These are phyloP conservation scores for Sebastes schlegelii DNA, from an alignment of 2,113 vertebrate species.

Conservation along the genomic window DNA sequence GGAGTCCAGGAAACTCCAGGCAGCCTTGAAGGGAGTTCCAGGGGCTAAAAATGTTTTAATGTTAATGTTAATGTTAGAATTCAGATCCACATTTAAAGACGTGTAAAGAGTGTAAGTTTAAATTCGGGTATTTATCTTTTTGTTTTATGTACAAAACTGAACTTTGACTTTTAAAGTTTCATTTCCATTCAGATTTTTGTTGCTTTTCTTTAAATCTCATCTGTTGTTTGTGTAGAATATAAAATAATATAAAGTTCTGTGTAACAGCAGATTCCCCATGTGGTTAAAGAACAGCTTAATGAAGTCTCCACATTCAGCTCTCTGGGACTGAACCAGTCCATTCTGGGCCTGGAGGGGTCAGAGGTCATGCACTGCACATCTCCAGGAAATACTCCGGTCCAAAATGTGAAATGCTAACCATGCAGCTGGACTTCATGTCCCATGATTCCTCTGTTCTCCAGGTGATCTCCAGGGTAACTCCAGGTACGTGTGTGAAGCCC, in stretches of 20 bases:
- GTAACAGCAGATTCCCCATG: background rate
- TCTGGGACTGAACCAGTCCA: conserved; percentile 22
- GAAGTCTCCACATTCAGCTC: conserved; percentile 1
- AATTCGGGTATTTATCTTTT: background rate
- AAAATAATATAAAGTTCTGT: background rate
- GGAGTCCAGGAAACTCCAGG: conserved; percentile 33
- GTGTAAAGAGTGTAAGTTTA: background rate
- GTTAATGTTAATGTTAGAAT: background rate
- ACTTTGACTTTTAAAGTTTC: background rate
- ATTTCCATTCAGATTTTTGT: background rate
- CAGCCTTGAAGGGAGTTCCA: conserved; percentile 42
- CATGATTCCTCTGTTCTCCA: background rate
- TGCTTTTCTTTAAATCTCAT: background rate
- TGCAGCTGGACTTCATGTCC: background rate
- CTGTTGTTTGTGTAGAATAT: background rate
- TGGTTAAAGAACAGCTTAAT: conserved; percentile 2
- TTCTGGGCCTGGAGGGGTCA: conserved; percentile 9
- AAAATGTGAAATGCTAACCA: background rate
- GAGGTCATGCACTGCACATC: background rate
- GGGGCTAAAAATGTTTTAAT: background rate
- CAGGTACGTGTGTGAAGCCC: conserved; percentile 12
- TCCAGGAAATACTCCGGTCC: conserved; percentile 14
- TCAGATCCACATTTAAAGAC: background rate
- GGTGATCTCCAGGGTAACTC: conserved; percentile 9
- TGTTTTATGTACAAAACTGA: background rate